Base-by-base conservation (phyloP, 30 jellyfish, hydroid and myxozoan species). In the Haliclystus octoradiatus region DNA sequence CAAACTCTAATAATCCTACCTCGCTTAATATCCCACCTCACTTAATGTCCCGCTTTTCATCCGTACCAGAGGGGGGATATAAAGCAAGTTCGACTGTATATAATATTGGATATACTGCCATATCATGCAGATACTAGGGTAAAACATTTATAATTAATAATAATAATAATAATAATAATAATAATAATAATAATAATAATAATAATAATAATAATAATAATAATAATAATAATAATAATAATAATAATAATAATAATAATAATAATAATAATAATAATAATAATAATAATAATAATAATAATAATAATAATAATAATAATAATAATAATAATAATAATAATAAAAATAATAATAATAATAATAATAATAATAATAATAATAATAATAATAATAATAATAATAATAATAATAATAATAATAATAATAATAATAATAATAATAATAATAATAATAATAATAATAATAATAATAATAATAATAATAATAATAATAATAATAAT, bases 211-310 rank as follows among this genome's bases (percentile, higher is more conserved):
- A 27, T 60, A 60, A 26, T 60, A 60, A 26, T 60, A 60, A 27
- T 60, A 60, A 27, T 60, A 60, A 26, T 60, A 60, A 27, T 60
- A 60, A 27, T 60, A 60, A 27, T 60, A 60, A 27, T 60, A 60
- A 27, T 60, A 60, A 27, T 60, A 60, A 27, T 60, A 60, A 27
- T 60, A 60, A 27, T 60, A 60, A 27, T 60, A 60, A 27, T 60
- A 60, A 27, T 60, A 60, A 27, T 60, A 60, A 27, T 60, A 60
- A 27, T 60, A 60, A 24, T 60, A 60, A 27, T 60, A 60, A 27
- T 60, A 60, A 27, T 60, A 60, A 24, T 60, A 60, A 27, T 60
- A 60, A 27, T 60, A 60, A 27, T 60, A 15, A 27, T 15, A 60
- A 27, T 60, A 60, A 27, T 60, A 60, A 27, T 60, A 60, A 27